Base-by-base conservation (phyloP, 2,888 invertebrate genomes). In the Harpalus rubripes region DNA sequence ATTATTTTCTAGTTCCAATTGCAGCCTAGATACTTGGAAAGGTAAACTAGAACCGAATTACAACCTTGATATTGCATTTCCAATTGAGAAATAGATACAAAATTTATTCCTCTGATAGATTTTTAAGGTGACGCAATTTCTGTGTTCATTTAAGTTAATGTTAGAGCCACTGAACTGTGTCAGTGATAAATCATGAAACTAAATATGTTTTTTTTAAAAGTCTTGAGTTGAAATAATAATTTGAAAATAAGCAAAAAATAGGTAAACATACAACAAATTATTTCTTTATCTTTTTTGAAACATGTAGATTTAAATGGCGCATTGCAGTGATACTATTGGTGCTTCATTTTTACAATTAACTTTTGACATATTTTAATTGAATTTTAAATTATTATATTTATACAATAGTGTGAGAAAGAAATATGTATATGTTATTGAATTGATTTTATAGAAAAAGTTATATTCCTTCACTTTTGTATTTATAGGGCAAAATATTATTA, bases 301-400 rank as follows among this genome's bases (percentile, higher is more conserved):
- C 44, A 52, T 52, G 44, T 10, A 44, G 44, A 44, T 44, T 44
- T 44, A 44, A 1, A 6, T 44, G 8, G 12, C 44, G 44, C 44
- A 52, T 52, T 52, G 44, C 44, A 52, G 44, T 52, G 12, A 12
- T 52, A 12, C 12, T 52, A 52, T 52, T 52, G 44, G 44, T 52
- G 44, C 44, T 52, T 12, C 44, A 52, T 5, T 52, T 0, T 12
- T 52, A 52, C 44, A 52, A 52, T 52, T 52, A 52, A 52, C 44
- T 52, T 52, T 52, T 52, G 44, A 52, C 44, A 52, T 52, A 52
- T 12, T 52, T 2, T 8, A 52, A 12, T 52, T 52, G 8, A 52
- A 52, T 52, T 6, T 22, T 52, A 52, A 52, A 52, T 52, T 52
- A 44, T 44, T 44, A 52, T 52, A 52, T 52, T 52, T 52, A 52